Percentiles rank a stretch among this genome's conserved stretches.
Evolutionary conservation across 2,113 vertebrate genomes (phyloP).

Genomic region (Puffinus mauretanicus): DNA sequence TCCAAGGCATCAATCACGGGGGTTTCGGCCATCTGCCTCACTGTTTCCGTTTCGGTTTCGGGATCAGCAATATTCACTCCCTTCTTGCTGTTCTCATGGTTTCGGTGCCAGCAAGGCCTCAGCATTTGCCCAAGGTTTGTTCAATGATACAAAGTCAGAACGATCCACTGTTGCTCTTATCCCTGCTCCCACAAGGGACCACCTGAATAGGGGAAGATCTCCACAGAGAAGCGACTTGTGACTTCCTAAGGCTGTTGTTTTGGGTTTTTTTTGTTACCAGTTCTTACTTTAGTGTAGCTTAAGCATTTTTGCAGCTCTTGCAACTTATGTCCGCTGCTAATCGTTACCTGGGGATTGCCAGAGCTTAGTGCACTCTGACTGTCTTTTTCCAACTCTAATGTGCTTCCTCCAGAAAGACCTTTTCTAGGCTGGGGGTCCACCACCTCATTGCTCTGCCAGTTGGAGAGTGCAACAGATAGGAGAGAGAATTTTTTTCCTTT

Average conservation of each 20-base stretch:
- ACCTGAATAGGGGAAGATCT: background rate
- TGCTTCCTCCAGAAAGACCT: background rate
- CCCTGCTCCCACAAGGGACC: too few relatives aligned
- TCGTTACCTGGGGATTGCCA: background rate
- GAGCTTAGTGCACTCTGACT: accelerated
- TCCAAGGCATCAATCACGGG: too few relatives aligned
- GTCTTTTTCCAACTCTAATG: background rate
- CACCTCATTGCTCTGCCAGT: background rate
- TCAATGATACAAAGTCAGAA: too few relatives aligned
- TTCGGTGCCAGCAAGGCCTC: too few relatives aligned
- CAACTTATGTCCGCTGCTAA: background rate
- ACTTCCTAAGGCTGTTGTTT: background rate
- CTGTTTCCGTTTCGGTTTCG: too few relatives aligned
- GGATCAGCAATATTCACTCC: too few relatives aligned
- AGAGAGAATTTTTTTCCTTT: background rate
- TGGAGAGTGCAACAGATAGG: background rate
- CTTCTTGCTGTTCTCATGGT: too few relatives aligned
- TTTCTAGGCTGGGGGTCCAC: background rate
- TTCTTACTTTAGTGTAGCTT: background rate
- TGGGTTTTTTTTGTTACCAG: background rate
- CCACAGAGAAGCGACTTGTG: background rate
- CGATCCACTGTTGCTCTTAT: too few relatives aligned
- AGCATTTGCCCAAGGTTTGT: too few relatives aligned
- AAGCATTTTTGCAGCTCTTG: background rate
- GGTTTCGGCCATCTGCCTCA: too few relatives aligned